These are phyloP conservation scores for Kradibia gibbosae DNA, from an alignment of 1,140 invertebrate species.

Conservation along the genomic window DNA sequence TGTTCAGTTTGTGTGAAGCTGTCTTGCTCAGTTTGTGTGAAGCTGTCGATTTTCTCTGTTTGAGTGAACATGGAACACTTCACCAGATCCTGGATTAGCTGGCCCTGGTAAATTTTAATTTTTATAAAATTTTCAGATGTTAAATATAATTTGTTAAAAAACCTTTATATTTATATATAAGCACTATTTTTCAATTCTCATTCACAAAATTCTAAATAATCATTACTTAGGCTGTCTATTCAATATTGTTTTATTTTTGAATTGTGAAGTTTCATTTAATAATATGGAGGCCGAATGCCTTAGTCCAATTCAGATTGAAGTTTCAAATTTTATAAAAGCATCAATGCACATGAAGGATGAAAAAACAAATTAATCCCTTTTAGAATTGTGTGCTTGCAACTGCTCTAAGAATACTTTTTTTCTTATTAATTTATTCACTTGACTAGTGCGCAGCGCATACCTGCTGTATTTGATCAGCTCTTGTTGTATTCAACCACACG, in stretches of 20 bases:
- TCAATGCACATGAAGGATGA: neutral
- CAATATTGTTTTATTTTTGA: neutral
- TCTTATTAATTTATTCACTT: too few species aligned
- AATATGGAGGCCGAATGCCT: neutral
- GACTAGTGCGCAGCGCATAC: constrained; percentile 57
- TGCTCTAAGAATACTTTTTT: neutral
- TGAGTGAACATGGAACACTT: constrained; percentile 71
- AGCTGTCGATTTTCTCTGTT: constrained; percentile 69
- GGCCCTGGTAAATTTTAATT: constrained; percentile 56
- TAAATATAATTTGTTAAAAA: constrained; percentile 2
- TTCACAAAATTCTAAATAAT: neutral
- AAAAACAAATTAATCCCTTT: neutral
- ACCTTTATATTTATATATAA: neutral
- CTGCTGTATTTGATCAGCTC: constrained; percentile 68
- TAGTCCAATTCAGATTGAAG: neutral
- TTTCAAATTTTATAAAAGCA: neutral
- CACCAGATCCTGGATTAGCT: constrained; percentile 62
- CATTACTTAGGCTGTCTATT: neutral
- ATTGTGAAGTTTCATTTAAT: neutral
- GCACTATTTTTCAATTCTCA: neutral
- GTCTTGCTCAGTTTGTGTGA: constrained; percentile 70
- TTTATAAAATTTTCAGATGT: constrained; percentile 36
- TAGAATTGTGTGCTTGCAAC: neutral
- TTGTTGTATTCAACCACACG: constrained; percentile 66
- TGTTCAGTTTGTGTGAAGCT: constrained; percentile 70